Evolutionary conservation across 2,888 invertebrate species (phyloP).

Genomic region (Eupeodes latifasciatus): DNA sequence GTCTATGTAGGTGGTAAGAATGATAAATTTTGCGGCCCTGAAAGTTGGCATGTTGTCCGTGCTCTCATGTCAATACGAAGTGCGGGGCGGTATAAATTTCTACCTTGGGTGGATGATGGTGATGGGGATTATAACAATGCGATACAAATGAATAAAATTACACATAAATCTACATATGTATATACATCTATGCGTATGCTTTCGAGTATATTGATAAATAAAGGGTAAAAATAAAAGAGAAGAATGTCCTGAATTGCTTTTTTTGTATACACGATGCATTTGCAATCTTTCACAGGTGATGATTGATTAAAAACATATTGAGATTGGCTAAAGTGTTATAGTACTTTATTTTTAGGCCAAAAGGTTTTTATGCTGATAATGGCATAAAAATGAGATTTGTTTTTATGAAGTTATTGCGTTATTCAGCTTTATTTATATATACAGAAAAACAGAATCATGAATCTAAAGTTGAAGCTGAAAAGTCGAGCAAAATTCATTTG

Average conservation of each 20-base stretch:
- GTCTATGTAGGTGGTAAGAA: conserved; percentile 73
- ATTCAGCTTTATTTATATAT: too few species aligned
- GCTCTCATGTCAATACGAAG: conserved; percentile 50
- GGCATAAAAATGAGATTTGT: background rate
- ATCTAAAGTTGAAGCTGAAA: too few species aligned
- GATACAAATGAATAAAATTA: conserved; percentile 49
- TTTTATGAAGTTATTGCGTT: too few species aligned
- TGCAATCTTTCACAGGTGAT: conserved; percentile 32
- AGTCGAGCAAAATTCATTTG: too few species aligned
- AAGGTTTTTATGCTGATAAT: conserved; percentile 50
- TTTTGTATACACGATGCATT: background rate
- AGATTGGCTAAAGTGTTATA: conserved; percentile 23
- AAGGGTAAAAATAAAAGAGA: conserved; percentile 21
- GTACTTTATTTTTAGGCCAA: conserved; percentile 8
- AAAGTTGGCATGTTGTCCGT: conserved; percentile 72
- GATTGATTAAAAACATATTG: conserved; percentile 68
- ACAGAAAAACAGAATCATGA: too few species aligned
- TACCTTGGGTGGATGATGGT: conserved; percentile 22
- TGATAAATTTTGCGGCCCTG: conserved; percentile 72
- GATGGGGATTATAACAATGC: conserved; percentile 40
- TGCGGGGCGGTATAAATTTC: conserved; percentile 22
- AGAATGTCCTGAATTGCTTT: conserved; percentile 38
- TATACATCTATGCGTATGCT: background rate
- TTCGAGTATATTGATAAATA: conserved; percentile 8
- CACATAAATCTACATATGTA: background rate